Conservation (phyloP, 2,888 invertebrate species). For the Drosophila kuntzei region DNA sequence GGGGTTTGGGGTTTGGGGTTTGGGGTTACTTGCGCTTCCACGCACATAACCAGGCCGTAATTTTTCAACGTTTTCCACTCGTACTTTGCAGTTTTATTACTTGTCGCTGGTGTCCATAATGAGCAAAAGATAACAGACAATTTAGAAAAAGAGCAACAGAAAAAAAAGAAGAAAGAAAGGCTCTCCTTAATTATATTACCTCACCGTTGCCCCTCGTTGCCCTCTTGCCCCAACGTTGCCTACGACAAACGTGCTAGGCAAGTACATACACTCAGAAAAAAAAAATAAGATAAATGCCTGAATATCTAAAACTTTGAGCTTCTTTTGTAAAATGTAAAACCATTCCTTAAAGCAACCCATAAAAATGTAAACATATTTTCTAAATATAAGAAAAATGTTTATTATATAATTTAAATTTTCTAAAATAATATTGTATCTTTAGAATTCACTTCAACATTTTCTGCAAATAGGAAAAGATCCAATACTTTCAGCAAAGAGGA, state of each 20-base stretch:
- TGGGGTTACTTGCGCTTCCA: constrained; percentile 37
- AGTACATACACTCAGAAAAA: constrained; percentile 25
- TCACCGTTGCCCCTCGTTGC: constrained; percentile 16
- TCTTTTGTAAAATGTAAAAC: too few species aligned
- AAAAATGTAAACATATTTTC: too few species aligned
- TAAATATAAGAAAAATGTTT: too few species aligned
- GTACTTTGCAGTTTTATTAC: constrained; percentile 73
- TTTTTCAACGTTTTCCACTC: constrained; percentile 72
- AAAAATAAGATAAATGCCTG: too few species aligned
- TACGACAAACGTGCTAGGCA: constrained; percentile 32
- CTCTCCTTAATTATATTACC: constrained; percentile 72
- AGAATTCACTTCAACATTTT: too few species aligned
- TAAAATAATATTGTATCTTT: too few species aligned
- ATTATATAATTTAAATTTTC: too few species aligned
- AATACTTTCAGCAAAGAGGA: too few species aligned
- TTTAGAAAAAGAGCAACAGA: constrained; percentile 50
- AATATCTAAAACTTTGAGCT: too few species aligned
- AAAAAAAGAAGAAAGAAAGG: constrained; percentile 21
- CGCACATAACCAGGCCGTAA: constrained; percentile 66
- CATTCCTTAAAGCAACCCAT: too few species aligned
- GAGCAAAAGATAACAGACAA: constrained; percentile 76
- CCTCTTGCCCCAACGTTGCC: constrained; percentile 7
- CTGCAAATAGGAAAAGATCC: too few species aligned
- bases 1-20: neutral
- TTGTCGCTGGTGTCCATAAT: constrained; percentile 76